Conservation (phyloP, 2,113 vertebrate species). For the Syngnathus scovelli region DNA sequence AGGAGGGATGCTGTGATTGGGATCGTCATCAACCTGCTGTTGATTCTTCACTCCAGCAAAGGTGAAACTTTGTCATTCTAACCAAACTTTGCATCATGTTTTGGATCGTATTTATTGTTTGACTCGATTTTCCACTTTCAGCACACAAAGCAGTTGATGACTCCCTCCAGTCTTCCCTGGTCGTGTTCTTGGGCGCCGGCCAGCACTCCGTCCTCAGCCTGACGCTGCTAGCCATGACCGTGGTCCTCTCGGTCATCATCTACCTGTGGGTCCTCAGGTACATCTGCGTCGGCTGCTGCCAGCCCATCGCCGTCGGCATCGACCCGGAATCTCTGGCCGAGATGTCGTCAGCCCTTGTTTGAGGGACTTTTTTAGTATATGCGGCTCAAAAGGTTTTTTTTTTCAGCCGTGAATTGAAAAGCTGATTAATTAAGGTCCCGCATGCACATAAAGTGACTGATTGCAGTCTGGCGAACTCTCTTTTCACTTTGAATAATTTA, state of each 20-base stretch:
- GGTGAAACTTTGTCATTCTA: background rate
- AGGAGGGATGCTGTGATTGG: background rate
- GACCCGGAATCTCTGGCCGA: background rate
- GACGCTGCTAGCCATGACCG: constrained; percentile 1
- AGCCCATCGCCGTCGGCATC: constrained; percentile 7
- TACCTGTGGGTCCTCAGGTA: constrained; percentile 8
- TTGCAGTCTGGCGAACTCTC: background rate
- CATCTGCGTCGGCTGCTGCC: constrained; percentile 9
- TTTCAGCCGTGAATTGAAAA: no score
- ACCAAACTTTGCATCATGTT: background rate
- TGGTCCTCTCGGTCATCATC: background rate
- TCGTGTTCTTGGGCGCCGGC: background rate
- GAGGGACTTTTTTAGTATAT: background rate
- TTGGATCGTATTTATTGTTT: no score
- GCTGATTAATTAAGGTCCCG: background rate
- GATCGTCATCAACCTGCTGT: background rate
- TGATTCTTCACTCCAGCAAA: background rate
- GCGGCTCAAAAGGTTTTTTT: background rate
- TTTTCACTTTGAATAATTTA: background rate
- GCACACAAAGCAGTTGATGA: background rate
- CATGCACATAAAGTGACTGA: background rate
- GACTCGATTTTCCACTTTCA: background rate
- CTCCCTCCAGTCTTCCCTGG: background rate
- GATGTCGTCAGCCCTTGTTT: background rate
- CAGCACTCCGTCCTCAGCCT: background rate